Evolutionary conservation across 2,797 vertebrate genomes (phyloP).

Genomic region (Macropodus opercularis): DNA sequence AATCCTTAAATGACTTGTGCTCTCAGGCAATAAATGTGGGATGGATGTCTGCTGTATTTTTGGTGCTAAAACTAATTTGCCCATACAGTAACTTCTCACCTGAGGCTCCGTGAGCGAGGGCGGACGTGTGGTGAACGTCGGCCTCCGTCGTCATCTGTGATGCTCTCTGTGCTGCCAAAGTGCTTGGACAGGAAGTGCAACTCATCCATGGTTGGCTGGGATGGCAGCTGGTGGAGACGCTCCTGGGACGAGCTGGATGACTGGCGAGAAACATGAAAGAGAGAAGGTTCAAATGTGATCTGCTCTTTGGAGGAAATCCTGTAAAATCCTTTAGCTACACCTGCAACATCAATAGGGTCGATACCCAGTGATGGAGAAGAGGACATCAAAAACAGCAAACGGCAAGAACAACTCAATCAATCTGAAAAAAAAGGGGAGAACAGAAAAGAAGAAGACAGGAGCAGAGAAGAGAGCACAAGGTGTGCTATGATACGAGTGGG

Average conservation of each 20-base stretch:
- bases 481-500: constrained; percentile 52
- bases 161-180: constrained; percentile 94
- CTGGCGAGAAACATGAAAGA: constrained; percentile 52
- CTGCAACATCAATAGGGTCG: constrained; percentile 19
- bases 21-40: too few species aligned
- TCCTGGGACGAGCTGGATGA: constrained; percentile 89
- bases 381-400: constrained; percentile 15
- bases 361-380: constrained; percentile 24
- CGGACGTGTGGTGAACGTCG: constrained; percentile 88
- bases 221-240: constrained; percentile 94
- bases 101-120: constrained; percentile 92
- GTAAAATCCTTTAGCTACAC: constrained; percentile 17
- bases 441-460: constrained; percentile 7
- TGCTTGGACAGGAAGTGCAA: constrained; percentile 94
- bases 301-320: constrained; percentile 4
- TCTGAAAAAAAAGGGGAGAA: constrained; percentile 2
- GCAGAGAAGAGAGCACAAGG: constrained; percentile 32
- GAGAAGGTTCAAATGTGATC: constrained; percentile 30
- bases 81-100: constrained; percentile 77
- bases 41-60: neutral
- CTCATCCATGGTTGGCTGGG: constrained; percentile 93
- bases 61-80: neutral
- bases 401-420: constrained; percentile 4
- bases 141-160: constrained; percentile 91
- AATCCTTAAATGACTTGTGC: neutral